Evolutionary conservation across 2,113 vertebrate species (phyloP).

Genomic region (Amphilophus citrinellus): DNA sequence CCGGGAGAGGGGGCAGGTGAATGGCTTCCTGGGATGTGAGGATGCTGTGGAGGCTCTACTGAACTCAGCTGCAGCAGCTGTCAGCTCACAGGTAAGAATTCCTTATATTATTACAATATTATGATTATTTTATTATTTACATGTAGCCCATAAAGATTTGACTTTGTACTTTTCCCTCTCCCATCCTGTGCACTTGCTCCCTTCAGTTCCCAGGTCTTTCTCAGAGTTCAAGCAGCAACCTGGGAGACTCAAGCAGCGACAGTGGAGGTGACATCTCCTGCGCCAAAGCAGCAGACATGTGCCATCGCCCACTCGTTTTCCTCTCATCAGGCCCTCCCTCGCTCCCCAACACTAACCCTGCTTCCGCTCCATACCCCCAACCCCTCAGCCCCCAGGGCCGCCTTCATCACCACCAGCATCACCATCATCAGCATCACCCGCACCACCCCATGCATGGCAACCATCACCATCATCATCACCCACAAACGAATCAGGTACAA

Average conservation of each 20-base stretch:
- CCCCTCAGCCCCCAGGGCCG: slow-evolving; percentile 88
- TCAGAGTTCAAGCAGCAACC: slow-evolving; percentile 82
- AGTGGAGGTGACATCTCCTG: slow-evolving; percentile 85
- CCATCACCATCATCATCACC: slow-evolving; percentile 80
- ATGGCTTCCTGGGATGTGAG: slow-evolving; percentile 92
- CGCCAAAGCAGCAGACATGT: slow-evolving; percentile 86
- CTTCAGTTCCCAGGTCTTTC: slow-evolving; percentile 85
- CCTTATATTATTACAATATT: background rate
- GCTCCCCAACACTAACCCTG: slow-evolving; percentile 80
- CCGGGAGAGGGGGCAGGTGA: slow-evolving; percentile 86
- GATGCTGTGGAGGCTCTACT: slow-evolving; percentile 95
- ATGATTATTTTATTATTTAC: background rate
- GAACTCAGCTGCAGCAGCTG: slow-evolving; percentile 89
- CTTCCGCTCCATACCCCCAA: slow-evolving; percentile 85
- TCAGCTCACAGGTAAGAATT: slow-evolving; percentile 87
- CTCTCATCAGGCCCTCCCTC: slow-evolving; percentile 76
- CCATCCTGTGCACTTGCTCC: slow-evolving; percentile 62
- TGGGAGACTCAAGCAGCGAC: slow-evolving; percentile 84
- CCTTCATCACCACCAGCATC: slow-evolving; percentile 89
- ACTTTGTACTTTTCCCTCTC: background rate
- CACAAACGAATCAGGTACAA: slow-evolving; percentile 79
- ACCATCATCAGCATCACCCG: slow-evolving; percentile 83
- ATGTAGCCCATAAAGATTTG: background rate
- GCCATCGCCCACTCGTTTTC: slow-evolving; percentile 85
- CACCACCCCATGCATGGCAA: slow-evolving; percentile 79